Conservation (phyloP, 2,888 invertebrate species). For the Ochropleura plecta region DNA sequence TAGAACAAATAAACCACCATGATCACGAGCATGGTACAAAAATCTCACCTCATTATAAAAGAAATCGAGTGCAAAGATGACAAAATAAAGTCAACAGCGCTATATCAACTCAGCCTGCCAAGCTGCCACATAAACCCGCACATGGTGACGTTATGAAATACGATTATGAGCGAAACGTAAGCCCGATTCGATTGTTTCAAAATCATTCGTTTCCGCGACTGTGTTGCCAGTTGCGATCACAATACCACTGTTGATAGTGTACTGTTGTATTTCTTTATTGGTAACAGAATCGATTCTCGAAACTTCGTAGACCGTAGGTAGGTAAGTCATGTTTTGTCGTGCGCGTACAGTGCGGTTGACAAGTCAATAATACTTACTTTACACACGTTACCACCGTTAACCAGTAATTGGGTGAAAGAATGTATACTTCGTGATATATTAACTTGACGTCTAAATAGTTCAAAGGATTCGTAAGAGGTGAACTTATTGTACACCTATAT, state of each 20-base stretch:
- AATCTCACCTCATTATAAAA: constrained; percentile 35
- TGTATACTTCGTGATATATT: constrained; percentile 29
- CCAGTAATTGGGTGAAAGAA: constrained; percentile 53
- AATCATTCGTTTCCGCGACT: constrained; percentile 73
- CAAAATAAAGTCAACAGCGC: constrained; percentile 35
- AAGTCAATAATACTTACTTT: constrained; percentile 55
- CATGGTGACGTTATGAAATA: constrained; percentile 67
- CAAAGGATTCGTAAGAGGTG: background rate
- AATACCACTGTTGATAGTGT: constrained; percentile 67
- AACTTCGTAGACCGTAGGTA: constrained; percentile 9
- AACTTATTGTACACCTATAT: background rate
- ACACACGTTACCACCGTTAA: constrained; percentile 54
- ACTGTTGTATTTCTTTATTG: constrained; percentile 63
- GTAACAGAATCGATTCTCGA: constrained; percentile 53
- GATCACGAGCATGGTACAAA: background rate
- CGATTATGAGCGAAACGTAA: constrained; percentile 66
- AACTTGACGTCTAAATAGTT: background rate
- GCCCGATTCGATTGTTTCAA: constrained; percentile 70
- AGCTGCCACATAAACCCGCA: constrained; percentile 49
- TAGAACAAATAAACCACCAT: constrained; percentile 18
- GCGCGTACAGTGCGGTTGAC: constrained; percentile 28
- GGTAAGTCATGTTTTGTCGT: constrained; percentile 51
- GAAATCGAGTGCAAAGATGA: constrained; percentile 53
- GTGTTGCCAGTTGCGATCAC: constrained; percentile 63
- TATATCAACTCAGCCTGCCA: constrained; percentile 29